Conservation (phyloP, 1,140 invertebrate species). For the Cydia fagiglandana region DNA sequence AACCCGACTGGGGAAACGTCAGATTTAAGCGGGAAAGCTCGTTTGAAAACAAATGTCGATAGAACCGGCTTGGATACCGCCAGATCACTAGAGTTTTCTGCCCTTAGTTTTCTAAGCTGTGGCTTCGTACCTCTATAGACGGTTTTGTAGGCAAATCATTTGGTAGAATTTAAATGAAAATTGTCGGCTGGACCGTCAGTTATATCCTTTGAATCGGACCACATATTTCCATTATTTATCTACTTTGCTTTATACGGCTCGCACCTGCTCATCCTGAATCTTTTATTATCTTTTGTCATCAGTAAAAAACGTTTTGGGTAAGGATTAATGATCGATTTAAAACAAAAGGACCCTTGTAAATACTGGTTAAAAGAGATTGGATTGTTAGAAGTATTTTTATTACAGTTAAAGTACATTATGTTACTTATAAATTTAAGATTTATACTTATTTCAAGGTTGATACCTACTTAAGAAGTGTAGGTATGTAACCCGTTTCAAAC, state of each 20-base stretch:
- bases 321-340: background rate
- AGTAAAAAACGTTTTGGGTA: background rate
- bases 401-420: background rate
- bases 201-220: slow-evolving; percentile 40
- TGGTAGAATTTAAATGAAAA: slow-evolving; percentile 49
- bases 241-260: slow-evolving; percentile 35
- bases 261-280: background rate
- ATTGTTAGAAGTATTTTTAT: background rate
- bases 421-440: background rate
- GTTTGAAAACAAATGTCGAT: slow-evolving; percentile 16
- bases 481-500: background rate
- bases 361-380: background rate
- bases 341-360: background rate
- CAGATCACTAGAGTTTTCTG: background rate
- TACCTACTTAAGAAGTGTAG: background rate
- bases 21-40: slow-evolving; percentile 36
- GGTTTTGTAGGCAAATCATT: slow-evolving; percentile 43
- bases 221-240: slow-evolving; percentile 39
- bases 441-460: background rate
- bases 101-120: slow-evolving; percentile 37
- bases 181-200: slow-evolving; percentile 43
- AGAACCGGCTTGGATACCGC: slow-evolving; percentile 33
- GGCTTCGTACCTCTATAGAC: slow-evolving; percentile 29
- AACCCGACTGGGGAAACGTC: slow-evolving; percentile 33
- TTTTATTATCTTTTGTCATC: background rate